A percentile compares a stretch with the other conserved stretches of the same genome.
Evolutionary conservation across 1,140 invertebrate species (phyloP).

Genomic region (Calliphora vicina): DNA sequence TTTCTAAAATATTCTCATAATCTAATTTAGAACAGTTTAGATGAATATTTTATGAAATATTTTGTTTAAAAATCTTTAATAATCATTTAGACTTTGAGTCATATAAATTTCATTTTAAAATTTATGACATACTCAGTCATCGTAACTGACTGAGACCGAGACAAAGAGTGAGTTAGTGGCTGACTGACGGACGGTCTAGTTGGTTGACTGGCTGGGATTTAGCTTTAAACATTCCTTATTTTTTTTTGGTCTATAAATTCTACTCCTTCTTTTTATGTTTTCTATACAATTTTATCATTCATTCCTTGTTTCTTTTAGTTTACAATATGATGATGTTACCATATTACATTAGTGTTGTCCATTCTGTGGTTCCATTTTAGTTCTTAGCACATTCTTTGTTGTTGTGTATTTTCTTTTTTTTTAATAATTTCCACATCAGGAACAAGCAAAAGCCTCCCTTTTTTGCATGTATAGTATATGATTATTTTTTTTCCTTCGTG

Average conservation of each 20-base stretch:
- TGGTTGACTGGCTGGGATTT: neutral
- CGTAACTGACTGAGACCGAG: too few relatives aligned
- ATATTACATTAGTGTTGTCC: conserved; percentile 13
- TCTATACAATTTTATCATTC: neutral
- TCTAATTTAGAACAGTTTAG: too few relatives aligned
- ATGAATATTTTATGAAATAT: too few relatives aligned
- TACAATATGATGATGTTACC: neutral
- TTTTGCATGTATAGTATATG: neutral
- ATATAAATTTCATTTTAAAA: neutral
- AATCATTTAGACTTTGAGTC: neutral
- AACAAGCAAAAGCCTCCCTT: neutral
- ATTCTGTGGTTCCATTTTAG: neutral
- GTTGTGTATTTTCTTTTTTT: too few relatives aligned
- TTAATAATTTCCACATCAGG: neutral
- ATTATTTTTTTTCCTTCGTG: neutral
- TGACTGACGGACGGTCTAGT: neutral
- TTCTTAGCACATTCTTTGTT: neutral
- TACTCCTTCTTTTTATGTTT: neutral
- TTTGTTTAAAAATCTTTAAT: neutral
- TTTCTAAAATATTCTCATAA: too few relatives aligned
- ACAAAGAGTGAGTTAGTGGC: neutral
- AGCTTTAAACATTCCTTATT: neutral
- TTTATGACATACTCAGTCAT: neutral
- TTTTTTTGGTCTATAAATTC: neutral
- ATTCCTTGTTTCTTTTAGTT: neutral